Percentiles rank a stretch among this genome's conserved stretches.
phyloP scores from a whole-genome alignment of 2,797 vertebrate species.

The Brachyalestes nurse region DNA sequence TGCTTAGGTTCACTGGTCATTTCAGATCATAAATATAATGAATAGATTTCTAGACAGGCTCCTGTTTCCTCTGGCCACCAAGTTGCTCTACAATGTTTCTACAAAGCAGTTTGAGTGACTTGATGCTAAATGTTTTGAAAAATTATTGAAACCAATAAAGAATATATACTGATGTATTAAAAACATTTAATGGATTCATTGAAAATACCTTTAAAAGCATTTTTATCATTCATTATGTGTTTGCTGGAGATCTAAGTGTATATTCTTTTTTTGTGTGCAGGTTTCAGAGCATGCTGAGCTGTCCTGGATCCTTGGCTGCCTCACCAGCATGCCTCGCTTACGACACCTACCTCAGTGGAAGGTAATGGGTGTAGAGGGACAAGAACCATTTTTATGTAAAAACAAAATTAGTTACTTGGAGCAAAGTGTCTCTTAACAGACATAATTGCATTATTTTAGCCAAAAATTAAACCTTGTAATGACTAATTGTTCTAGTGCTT shows the following conservation, averaged over 20 bases:
- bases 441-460: neutral
- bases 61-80: too few species aligned
- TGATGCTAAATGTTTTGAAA: too few species aligned
- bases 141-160: too few species aligned
- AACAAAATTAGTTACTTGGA: neutral
- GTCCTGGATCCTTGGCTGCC: conserved; percentile 92
- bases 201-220: neutral
- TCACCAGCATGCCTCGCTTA: conserved; percentile 89
- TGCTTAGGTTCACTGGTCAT: too few species aligned
- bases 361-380: conserved; percentile 70
- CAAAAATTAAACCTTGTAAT: neutral
- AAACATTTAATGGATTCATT: neutral
- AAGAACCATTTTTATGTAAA: neutral
- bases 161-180: too few species aligned
- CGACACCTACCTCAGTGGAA: conserved; percentile 96
- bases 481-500: neutral
- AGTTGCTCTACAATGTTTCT: too few species aligned
- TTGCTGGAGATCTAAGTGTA: neutral
- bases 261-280: conserved; percentile 67
- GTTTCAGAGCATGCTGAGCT: conserved; percentile 91
- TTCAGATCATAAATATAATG: too few species aligned
- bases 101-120: too few species aligned
- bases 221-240: neutral
- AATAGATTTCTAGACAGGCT: too few species aligned
- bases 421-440: neutral